Evolutionary conservation across 2,888 invertebrate species (phyloP).

Genomic region (Pollenia amentaria): DNA sequence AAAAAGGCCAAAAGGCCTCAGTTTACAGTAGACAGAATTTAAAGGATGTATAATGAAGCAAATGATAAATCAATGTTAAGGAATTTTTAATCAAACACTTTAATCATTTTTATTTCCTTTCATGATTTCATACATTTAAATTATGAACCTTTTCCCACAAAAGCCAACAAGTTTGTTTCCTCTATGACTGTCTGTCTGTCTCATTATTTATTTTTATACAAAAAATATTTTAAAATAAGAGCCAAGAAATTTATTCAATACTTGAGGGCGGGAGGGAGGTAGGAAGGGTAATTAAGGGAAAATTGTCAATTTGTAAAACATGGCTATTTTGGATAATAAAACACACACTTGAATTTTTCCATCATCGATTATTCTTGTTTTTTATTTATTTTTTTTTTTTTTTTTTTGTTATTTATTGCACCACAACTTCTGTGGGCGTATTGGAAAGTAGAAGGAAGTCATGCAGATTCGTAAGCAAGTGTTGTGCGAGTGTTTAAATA

Average conservation of each 20-base stretch:
- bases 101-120: background rate
- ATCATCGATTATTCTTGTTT: constrained; percentile 7
- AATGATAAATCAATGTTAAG: no score
- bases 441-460: constrained; percentile 16
- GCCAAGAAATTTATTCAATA: constrained; percentile 54
- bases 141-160: background rate
- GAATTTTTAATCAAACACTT: background rate
- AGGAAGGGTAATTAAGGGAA: background rate
- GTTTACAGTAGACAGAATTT: background rate
- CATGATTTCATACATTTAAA: background rate
- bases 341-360: constrained; percentile 23
- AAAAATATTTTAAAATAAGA: constrained; percentile 28
- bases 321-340: constrained; percentile 55
- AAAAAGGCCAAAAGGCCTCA: background rate
- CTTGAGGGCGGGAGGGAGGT: background rate
- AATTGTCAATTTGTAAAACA: constrained; percentile 63
- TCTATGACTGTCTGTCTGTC: background rate
- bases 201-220: constrained; percentile 12
- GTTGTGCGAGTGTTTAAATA: constrained; percentile 53
- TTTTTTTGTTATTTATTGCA: constrained; percentile 41
- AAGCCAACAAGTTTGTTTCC: background rate
- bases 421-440: constrained; percentile 33
- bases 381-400: constrained; percentile 6
- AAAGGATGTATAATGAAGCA: no score
- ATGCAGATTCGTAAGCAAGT: constrained; percentile 20